Evolutionary conservation across 2,797 vertebrate genomes (phyloP), one percentile per base, ranked within the genome.

Genomic region (Lindbergichthys nudifrons): DNA sequence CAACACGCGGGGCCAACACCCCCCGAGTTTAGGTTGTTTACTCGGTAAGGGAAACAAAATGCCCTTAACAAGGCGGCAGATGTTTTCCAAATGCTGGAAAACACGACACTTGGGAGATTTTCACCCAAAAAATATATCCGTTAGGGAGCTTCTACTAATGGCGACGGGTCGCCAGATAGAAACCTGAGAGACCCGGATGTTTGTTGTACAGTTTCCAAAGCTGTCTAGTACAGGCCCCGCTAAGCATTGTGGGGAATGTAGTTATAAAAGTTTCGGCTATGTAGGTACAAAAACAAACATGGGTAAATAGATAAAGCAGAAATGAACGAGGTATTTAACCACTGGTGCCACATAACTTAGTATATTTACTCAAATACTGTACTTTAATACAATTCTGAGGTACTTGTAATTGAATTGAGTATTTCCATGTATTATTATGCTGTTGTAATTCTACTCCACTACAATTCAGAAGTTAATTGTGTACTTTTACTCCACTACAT

Each of bases 81-180:
- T 80, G 91, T 90, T 92, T 85, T 83, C 92, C 92, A 66, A 51
- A 75, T 51, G 18, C 32, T 79, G 92, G 91, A 92, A 94, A 94
- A 94, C 77, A 66, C 45, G 56, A 71, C 65, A 79, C 76, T 84
- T 69, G 59, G 19, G 23, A 74, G 81, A 84, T 87, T 92, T 92
- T 74, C 16, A 43, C 58, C 70, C 65, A 82, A 87, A 91, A 92
- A 59, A 54, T 2, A 63, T 4, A 36, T 73, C 75, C 71, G 64
- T 16, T 42, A 46, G 1, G 18, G 68, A 79, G 69, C 80, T 71
- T 70, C 42, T 84, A 71, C 86, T 94, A 97, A 97, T 97, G 97
- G 98, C 98, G 98, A 97, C 97, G 89, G 95, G 92, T 95, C 97
- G 98, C 97, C 98, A 94, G 92, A 94, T 90, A 93, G 79, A 85